Evolutionary conservation across 2,797 vertebrate species (phyloP).

Genomic region (Bradypodion pumilum): DNA sequence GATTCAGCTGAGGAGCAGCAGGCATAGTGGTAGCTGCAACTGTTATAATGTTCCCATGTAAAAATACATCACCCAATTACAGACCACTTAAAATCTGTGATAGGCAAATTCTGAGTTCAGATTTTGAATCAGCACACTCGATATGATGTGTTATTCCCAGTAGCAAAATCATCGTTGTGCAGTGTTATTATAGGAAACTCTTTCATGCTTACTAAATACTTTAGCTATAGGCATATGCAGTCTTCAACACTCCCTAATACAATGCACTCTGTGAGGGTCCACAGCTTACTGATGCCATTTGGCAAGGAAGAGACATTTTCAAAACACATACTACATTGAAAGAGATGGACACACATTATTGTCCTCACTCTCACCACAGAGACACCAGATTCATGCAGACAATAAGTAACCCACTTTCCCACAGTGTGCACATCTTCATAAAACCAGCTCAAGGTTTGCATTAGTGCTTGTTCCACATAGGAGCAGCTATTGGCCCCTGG

Average conservation of each 20-base stretch:
- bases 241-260: background rate
- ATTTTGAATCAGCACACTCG: too few relatives aligned
- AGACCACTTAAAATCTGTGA: too few relatives aligned
- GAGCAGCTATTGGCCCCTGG: slow-evolving; percentile 88
- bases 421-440: slow-evolving; percentile 26
- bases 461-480: slow-evolving; percentile 95
- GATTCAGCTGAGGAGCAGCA: too few relatives aligned
- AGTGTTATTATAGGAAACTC: background rate
- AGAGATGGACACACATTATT: background rate
- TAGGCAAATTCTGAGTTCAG: too few relatives aligned
- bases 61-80: too few relatives aligned
- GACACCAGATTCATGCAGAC: background rate
- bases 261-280: background rate
- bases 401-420: slow-evolving; percentile 17
- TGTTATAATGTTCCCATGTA: too few relatives aligned
- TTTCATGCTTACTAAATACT: background rate
- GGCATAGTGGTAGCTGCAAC: too few relatives aligned
- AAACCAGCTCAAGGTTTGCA: slow-evolving; percentile 25
- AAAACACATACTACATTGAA: slow-evolving; percentile 23
- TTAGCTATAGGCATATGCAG: background rate
- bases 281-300: background rate
- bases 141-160: too few relatives aligned
- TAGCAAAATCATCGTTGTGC: too few relatives aligned
- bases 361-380: background rate
- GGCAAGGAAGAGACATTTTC: slow-evolving; percentile 1